A percentile compares a stretch with the other conserved stretches of the same genome.
Conservation (phyloP, 2,888 invertebrate species). For the Archips xylosteana region DNA sequence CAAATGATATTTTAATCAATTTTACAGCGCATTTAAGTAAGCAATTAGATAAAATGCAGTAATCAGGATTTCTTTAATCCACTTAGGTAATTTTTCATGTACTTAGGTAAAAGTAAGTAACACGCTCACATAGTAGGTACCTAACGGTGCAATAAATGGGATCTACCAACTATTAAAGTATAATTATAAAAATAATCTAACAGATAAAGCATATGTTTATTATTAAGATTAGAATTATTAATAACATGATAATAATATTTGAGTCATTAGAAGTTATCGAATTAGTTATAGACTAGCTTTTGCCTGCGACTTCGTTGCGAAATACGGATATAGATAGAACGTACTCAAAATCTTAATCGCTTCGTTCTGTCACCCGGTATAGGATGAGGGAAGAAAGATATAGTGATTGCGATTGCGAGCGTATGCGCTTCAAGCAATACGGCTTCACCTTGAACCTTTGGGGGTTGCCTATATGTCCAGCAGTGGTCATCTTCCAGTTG, state of each 20-base stretch:
- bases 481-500: not conserved
- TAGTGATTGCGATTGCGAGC: too few relatives aligned
- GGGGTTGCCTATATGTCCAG: not conserved
- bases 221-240: constrained; percentile 10
- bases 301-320: too few relatives aligned
- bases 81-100: not conserved
- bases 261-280: constrained; percentile 3
- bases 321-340: too few relatives aligned
- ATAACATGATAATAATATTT: not conserved
- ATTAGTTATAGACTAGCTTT: not conserved
- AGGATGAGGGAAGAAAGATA: too few relatives aligned
- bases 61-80: constrained; percentile 5
- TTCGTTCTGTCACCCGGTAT: too few relatives aligned
- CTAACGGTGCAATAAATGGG: not conserved
- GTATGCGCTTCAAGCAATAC: too few relatives aligned
- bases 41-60: not conserved
- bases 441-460: too few relatives aligned
- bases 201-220: not conserved
- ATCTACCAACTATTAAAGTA: not conserved
- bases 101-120: not conserved
- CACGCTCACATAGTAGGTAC: not conserved
- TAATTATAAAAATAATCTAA: constrained; percentile 5
- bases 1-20: not conserved
- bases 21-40: not conserved
- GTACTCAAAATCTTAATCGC: too few relatives aligned